These are phyloP conservation scores for Cassiopea andromeda DNA, from an alignment of 30 jellyfish, hydroid and myxozoan species.

Conservation along the genomic window DNA sequence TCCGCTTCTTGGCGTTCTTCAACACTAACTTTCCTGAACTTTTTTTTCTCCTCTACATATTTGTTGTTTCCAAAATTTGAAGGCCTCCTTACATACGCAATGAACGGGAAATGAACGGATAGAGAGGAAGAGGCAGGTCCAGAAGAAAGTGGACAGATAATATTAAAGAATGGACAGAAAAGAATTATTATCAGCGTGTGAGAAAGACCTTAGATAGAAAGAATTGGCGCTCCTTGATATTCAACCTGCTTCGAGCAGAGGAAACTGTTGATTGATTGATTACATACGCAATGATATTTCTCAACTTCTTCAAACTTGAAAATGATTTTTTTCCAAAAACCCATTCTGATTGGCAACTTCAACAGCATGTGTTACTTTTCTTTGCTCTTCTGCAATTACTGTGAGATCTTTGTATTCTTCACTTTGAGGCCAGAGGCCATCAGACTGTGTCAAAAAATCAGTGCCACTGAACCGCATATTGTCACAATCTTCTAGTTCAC, in stretches of 20 bases:
- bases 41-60: background rate
- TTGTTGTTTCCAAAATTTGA: slow-evolving; percentile 45
- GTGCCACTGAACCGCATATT: slow-evolving; percentile 58
- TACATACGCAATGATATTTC: slow-evolving; percentile 28
- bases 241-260: too few relatives aligned
- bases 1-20: slow-evolving; percentile 59
- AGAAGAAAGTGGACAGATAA: too few relatives aligned
- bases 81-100: slow-evolving; percentile 35
- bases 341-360: slow-evolving; percentile 19
- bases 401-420: slow-evolving; percentile 11
- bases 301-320: slow-evolving; percentile 48
- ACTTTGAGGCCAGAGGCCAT: slow-evolving; percentile 42
- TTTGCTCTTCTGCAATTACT: slow-evolving; percentile 36
- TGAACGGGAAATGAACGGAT: background rate
- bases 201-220: too few relatives aligned
- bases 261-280: too few relatives aligned
- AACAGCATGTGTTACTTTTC: slow-evolving; percentile 32
- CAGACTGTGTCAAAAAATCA: slow-evolving; percentile 15
- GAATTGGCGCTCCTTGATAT: too few relatives aligned
- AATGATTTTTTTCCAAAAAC: slow-evolving; percentile 35
- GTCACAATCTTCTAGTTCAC: slow-evolving; percentile 32
- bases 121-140: too few relatives aligned
- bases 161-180: too few relatives aligned
- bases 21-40: slow-evolving; percentile 26
- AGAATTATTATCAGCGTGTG: too few relatives aligned